phyloP scores from a whole-genome alignment of 2,113 vertebrate genomes.

The Deroptyus accipitrinus region DNA sequence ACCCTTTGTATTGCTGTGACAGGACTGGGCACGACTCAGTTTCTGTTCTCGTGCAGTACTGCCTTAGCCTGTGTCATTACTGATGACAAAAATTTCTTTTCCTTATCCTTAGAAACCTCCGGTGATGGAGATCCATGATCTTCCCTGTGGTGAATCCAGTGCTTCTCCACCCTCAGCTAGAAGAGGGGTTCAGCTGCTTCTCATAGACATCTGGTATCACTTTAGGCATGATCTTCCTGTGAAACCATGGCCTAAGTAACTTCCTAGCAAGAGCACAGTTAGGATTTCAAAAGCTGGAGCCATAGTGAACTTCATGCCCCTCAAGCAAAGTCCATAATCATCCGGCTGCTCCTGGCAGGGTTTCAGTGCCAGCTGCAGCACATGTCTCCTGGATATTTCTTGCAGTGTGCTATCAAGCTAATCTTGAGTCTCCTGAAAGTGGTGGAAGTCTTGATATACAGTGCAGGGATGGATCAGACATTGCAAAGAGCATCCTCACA shows the following conservation, averaged over 20 bases:
- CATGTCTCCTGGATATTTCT: not conserved
- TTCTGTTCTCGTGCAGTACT: not conserved
- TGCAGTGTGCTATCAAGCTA: not conserved
- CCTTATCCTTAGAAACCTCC: not conserved
- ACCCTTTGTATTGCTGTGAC: not conserved
- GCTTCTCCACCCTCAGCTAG: not conserved
- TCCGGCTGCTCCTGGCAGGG: not conserved
- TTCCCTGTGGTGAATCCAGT: not conserved
- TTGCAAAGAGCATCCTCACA: not conserved
- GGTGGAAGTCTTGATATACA: not conserved
- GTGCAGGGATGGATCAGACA: not conserved
- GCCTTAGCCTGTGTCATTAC: not conserved
- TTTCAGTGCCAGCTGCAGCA: not conserved
- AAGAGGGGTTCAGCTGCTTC: not conserved
- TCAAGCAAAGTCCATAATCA: not conserved
- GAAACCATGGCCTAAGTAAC: not conserved
- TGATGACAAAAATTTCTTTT: not conserved
- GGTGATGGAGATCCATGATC: not conserved
- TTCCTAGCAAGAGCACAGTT: not conserved
- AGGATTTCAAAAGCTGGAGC: not conserved
- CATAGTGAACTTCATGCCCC: not conserved
- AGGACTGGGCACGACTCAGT: not conserved
- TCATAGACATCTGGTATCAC: not conserved
- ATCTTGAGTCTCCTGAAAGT: not conserved
- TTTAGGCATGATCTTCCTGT: not conserved